Base-by-base conservation (phyloP, 2,113 vertebrate species). In the Lophochroa leadbeateri region DNA sequence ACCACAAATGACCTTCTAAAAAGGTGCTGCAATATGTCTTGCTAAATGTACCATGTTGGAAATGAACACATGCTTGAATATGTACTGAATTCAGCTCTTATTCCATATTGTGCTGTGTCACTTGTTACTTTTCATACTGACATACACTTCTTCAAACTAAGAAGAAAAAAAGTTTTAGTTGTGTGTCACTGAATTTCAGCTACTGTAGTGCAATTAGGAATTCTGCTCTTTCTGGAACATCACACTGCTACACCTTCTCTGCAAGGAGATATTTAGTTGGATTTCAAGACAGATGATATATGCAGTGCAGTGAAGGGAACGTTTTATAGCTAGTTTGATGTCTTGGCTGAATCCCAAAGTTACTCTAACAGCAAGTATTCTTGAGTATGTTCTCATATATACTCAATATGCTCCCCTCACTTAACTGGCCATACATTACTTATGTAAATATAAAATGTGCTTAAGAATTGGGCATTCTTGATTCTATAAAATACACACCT, bases 1-100 rank as follows among this genome's bases (percentile, higher is more conserved):
- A 96, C 61, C 95, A 94, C 69, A 93, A 90, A 95, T 92, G 82
- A 94, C 89, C 86, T 95, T 94, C 95, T 96, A 97, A 96, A 96
- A 97, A 92, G 87, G 88, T 86, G 84, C 53, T 91, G 80, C 37
- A 82, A 60, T 94, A 90, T 87, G 82, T 91, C 84, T 91, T 94
- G 46, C 91, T 97, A 91, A 94, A 95, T 93, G 71, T 92, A 94
- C 93, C 92, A 82, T 74, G 72, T 69, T 95, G 91, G 91, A 96
- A 97, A 96, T 84, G 97, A 87, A 88, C 74, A 90, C 87, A 94
- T 84, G 95, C 44, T 92, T 78, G 60, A 94, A 64, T 74, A 97
- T 43, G 25, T 93, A 87, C 93, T 97, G 88, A 94, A 80, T 28
- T 90, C 63, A 94, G 70, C 44, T 72, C 52, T 24, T 86, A 23